Base-by-base conservation (phyloP, 2,888 invertebrate species). In the Troglohyphantes excavatus region DNA sequence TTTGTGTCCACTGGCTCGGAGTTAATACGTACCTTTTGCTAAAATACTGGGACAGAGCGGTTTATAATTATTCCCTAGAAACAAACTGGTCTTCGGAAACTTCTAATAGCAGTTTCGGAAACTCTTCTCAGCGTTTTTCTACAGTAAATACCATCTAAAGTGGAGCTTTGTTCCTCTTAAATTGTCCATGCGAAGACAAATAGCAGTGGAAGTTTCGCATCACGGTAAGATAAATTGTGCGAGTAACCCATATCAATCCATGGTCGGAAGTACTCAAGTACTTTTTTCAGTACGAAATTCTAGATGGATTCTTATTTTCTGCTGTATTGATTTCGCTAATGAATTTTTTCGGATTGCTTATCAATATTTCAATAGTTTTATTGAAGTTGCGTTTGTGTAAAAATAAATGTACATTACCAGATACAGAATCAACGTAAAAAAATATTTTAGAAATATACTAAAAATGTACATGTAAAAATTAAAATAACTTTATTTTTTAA, bases 11-110 rank as follows among this genome's bases (percentile, higher is more conserved):
- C 61, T 70, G 39, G 61, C 39, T 78, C 70, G 76, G 21, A 29
- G 65, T 33, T 76, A 82, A 68, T 85, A 26, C 70, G 29, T 86
- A 86, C 78, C 70, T 78, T 70, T 27, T 63, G 78, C 21, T 61
- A 43, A 70, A 76, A 86, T 59, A 72, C 75, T 21, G 63, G 63
- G 27, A 26, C 65, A 84, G 73, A 7, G 33, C 33, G 21, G 84
- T 85, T 75, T 85, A 61, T 76, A 85, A 85, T 85, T 85, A 67
- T 76, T 75, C 67, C 23, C 61, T 78, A 39, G 61, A 82, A 72
- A 70, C 43, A 23, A 61, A 59, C 82, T 70, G 23, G 61, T 72
- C 26, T 82, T 72, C n/a, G 26, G 43, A 23, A 70, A 82, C 67
- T 82, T 79, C 78, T 82, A 82, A 82, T 82, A 61, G 82, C 39